Conservation (phyloP, 35 echinoderm and acorn worm genomes). For the Eucidaris tribuloides region DNA sequence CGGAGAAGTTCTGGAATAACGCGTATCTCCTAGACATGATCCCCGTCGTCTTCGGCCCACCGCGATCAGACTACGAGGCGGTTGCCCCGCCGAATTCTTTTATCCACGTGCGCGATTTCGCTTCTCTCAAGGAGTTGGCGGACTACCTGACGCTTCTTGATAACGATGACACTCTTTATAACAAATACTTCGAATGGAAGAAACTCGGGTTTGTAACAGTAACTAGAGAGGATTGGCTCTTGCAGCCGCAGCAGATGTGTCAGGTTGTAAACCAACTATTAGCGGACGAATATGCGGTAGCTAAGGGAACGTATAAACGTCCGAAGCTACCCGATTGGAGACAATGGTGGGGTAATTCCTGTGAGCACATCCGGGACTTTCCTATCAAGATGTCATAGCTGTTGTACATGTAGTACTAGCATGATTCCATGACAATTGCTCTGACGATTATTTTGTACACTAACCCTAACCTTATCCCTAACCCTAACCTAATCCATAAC, state of each 20-base stretch:
- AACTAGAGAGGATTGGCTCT: background rate
- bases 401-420: too few species aligned
- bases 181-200: constrained; percentile 76
- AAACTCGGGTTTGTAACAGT: constrained; percentile 11
- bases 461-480: too few species aligned
- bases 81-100: constrained; percentile 41
- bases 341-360: background rate
- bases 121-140: constrained; percentile 30
- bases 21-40: constrained; percentile 34
- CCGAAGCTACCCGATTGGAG: constrained; percentile 16
- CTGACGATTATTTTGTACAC: too few species aligned
- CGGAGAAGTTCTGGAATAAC: constrained; percentile 70
- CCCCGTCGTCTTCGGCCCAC: constrained; percentile 32
- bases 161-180: constrained; percentile 50
- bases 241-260: background rate
- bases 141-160: constrained; percentile 31
- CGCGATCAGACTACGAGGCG: constrained; percentile 17
- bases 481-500: too few species aligned
- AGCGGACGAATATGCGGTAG: background rate
- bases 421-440: too few species aligned
- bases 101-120: constrained; percentile 40
- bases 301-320: background rate
- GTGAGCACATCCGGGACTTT: too few species aligned
- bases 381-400: too few species aligned
- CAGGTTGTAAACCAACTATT: background rate